Evolutionary conservation across 2,797 vertebrate species (phyloP), one percentile per base, ranked within the genome.

Genomic region (Coregonus suidteri): DNA sequence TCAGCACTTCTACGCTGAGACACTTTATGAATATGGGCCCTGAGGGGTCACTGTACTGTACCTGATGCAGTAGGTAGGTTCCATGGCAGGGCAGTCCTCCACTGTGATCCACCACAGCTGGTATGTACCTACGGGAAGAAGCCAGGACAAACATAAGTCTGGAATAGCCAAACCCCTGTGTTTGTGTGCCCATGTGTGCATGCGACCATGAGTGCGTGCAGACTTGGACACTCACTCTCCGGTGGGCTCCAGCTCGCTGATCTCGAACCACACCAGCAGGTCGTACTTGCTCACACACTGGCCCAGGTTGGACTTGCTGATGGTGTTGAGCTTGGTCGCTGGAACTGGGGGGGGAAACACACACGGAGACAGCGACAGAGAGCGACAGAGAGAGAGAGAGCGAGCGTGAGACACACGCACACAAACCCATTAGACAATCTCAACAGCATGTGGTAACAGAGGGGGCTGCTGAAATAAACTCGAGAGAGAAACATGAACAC

Each of bases 261-360:
- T 99, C 93, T 99, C 98, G 89, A 99, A 99, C 98, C 98, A 99
- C 74, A 99, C 97, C 54, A 99, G 94, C 75, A 99, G 96, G 84
- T 99, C 98, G 0, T 99, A 99, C 84, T 99, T 99, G 96, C 97
- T 99, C 93, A 98, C 94, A 30, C 98, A 99, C 85, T 99, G 98
- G 78, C 97, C 97, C 88, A 98, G 89, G 92, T 94, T 98, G 76
- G 96, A 96, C 90, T 99, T 98, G 90, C 94, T 97, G 94, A 99
- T 91, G 20, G 97, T 96, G 85, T 99, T 99, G 79, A 99, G 89
- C 84, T 98, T 98, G 74, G 98, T 98, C 79, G 98, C 98, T 89
- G 98, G 94, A 88, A 99, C 98, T 99, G 91, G 69, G 31, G 73
- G 73, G 25, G 75, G 25, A 76, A 31, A 34, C 11, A 20, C 31